Evolutionary conservation across 2,888 invertebrate genomes (phyloP).

Genomic region (Synergus japonicus): DNA sequence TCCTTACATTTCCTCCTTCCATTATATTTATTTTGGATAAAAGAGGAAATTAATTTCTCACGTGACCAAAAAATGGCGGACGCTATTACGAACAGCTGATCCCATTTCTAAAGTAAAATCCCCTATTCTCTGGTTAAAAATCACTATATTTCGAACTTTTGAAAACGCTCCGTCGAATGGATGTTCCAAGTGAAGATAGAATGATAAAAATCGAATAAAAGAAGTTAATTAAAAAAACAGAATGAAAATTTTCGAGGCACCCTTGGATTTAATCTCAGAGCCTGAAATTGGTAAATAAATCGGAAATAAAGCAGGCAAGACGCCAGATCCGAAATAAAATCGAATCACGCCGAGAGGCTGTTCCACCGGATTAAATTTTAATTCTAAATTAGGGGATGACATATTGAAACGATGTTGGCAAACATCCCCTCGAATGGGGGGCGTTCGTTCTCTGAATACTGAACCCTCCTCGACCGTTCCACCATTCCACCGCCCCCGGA

Average conservation of each 20-base stretch:
- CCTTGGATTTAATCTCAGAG: background rate
- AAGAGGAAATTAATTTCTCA: background rate
- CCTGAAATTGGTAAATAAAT: background rate
- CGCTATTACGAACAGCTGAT: no score
- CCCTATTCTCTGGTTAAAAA: no score
- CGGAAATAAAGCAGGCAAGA: constrained; percentile 57
- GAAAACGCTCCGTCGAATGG: no score
- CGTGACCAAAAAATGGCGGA: no score
- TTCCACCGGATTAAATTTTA: constrained; percentile 74
- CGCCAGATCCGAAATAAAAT: constrained; percentile 68
- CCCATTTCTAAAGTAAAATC: no score
- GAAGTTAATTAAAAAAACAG: no score
- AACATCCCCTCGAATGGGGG: constrained; percentile 61
- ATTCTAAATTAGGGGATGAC: constrained; percentile 76
- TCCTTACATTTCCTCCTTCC: no score
- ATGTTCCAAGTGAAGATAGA: background rate
- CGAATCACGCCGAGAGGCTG: constrained; percentile 65
- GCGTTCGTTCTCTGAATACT: constrained; percentile 51
- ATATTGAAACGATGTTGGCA: constrained; percentile 71
- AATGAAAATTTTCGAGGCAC: background rate
- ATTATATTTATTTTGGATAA: no score
- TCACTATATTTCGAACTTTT: background rate
- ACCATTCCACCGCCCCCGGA: constrained; percentile 47
- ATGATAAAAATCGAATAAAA: background rate
- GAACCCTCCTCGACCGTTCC: constrained; percentile 45